Base-by-base conservation (phyloP, 1,140 invertebrate genomes). In the Aphaenogaster rudis region DNA sequence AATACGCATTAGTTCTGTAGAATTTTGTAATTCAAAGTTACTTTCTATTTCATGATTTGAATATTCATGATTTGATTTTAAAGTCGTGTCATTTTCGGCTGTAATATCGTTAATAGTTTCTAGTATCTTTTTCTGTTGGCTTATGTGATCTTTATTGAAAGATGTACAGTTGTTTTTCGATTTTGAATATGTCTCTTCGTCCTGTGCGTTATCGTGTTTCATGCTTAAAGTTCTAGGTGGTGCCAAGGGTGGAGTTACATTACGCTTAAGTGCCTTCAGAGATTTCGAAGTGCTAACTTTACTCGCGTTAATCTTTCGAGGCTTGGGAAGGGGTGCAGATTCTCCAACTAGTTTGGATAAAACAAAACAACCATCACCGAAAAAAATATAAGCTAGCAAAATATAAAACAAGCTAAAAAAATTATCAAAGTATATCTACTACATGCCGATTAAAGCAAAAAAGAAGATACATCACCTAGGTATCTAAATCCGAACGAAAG, bases 311-410 rank as follows among this genome's bases (percentile, higher is more conserved):
- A 59, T 52, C 36, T 91, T 92, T 91, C 93, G 92, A 88, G 92
- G 93, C 84, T 88, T 93, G 52, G 93, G 92, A 90, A 90, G 86
- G 17, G 92, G 93, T 71, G 57, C 80, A 36, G 42, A 33, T 74
- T 77, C 89, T 91, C 80, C 92, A 86, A 88, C 87, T 92, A 76
- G 74, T 79, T 88, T 45, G 69, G 9, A 63, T 61, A 80, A 67
- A 50, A 88, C 71, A 91, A 80, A 92, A 86, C 86, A 90, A 74
- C 86, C 79, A 45, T 78, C 59, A 90, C 87, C 88, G 80, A 87
- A 67, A 78, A 28, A 50, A 78, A 66, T 57, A 81, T 28, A 79
- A 86, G 28, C 80, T 78, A 86, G 63, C 54, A 81, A 85, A 78
- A 54, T 80, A 21, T 42, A 9, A 67, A 45, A 67, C 66, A 67